phyloP scores from a whole-genome alignment of 2,113 vertebrate species.

The Lophotis ruficrista region DNA sequence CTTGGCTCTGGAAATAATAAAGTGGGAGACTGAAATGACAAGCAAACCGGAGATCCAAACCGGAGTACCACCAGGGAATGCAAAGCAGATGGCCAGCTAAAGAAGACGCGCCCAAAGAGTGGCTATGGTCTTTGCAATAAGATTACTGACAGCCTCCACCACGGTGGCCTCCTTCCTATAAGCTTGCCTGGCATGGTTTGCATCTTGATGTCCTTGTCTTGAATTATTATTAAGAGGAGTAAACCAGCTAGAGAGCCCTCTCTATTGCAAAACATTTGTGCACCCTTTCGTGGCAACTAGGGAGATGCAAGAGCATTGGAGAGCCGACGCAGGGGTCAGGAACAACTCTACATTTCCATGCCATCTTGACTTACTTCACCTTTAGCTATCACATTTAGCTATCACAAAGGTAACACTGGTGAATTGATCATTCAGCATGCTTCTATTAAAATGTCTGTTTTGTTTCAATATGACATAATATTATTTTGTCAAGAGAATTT shows the following conservation, averaged over 20 bases:
- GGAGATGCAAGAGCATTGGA: background rate
- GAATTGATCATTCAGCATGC: constrained; percentile 46
- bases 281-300: background rate
- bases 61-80: constrained; percentile 53
- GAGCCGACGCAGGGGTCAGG: background rate
- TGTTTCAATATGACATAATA: constrained; percentile 33
- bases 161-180: background rate
- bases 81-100: constrained; percentile 55
- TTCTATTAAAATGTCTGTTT: constrained; percentile 61
- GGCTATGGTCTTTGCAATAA: background rate
- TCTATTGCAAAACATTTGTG: background rate
- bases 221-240: background rate
- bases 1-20: constrained; percentile 68
- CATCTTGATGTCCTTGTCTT: background rate
- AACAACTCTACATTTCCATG: background rate
- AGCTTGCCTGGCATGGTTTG: background rate
- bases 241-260: background rate
- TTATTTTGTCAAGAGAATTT: constrained; percentile 46
- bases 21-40: constrained; percentile 63
- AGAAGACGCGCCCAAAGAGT: constrained; percentile 36
- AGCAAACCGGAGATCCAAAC: constrained; percentile 57
- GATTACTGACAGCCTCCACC: background rate
- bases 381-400: background rate
- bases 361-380: background rate
- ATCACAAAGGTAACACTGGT: constrained; percentile 1